phyloP scores from a whole-genome alignment of 2,888 invertebrate species.

The Melanophora roralis region DNA sequence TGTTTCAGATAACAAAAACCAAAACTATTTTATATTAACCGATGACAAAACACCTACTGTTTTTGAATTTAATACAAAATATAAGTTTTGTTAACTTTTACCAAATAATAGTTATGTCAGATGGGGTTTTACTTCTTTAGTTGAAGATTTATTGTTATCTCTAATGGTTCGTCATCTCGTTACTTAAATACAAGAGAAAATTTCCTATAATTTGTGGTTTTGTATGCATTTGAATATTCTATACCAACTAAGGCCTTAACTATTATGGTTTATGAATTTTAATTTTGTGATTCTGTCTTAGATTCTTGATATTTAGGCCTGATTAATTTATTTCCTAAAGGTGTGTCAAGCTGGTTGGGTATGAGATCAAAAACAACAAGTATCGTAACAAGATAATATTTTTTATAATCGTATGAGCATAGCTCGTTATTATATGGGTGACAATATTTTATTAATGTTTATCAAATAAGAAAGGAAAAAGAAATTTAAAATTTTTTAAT shows the following conservation, averaged over 20 bases:
- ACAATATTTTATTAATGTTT: too few species aligned
- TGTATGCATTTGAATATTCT: slow-evolving; percentile 4
- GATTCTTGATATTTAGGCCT: background rate
- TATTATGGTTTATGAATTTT: background rate
- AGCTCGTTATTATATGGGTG: too few species aligned
- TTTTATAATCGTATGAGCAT: background rate
- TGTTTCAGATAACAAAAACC: slow-evolving; percentile 11
- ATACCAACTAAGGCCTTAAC: background rate
- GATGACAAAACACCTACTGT: background rate
- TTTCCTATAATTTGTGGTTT: background rate
- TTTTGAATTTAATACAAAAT: background rate
- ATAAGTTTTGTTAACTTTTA: too few species aligned
- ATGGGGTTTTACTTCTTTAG: too few species aligned
- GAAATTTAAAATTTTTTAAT: too few species aligned
- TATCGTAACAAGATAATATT: background rate
- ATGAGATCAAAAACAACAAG: background rate
- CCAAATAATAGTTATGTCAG: too few species aligned
- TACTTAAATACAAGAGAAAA: slow-evolving; percentile 5
- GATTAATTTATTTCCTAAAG: background rate
- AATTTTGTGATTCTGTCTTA: background rate
- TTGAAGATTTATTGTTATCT: background rate
- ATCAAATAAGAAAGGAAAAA: too few species aligned
- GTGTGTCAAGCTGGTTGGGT: slow-evolving; percentile 17
- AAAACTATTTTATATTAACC: background rate
- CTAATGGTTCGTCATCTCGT: slow-evolving; percentile 14